Evolutionary conservation across 2,888 invertebrate genomes (phyloP).

Genomic region (Hipparchia semele): DNA sequence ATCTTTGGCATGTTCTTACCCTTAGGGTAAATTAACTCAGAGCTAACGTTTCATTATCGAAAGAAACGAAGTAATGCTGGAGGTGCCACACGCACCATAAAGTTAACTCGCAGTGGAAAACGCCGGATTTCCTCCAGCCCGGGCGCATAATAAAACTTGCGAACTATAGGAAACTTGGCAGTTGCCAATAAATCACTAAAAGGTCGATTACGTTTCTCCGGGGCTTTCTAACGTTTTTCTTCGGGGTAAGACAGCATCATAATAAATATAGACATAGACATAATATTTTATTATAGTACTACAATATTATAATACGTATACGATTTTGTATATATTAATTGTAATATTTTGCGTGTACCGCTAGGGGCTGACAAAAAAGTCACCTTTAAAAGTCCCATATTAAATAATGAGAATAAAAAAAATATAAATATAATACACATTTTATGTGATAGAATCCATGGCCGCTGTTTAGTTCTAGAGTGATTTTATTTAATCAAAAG

Average conservation of each 20-base stretch:
- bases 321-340: too few species aligned
- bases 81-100: constrained; percentile 63
- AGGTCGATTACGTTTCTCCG: constrained; percentile 66
- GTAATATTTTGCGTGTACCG: too few species aligned
- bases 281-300: neutral
- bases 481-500: too few species aligned
- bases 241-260: constrained; percentile 18
- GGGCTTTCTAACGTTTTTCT: constrained; percentile 48
- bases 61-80: constrained; percentile 3
- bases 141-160: constrained; percentile 70
- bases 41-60: neutral
- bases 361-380: too few species aligned
- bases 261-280: neutral
- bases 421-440: too few species aligned
- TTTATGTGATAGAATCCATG: too few species aligned
- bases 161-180: constrained; percentile 56
- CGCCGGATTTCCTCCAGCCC: constrained; percentile 58
- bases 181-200: constrained; percentile 70
- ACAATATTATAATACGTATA: neutral
- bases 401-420: too few species aligned
- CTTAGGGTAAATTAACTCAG: too few species aligned
- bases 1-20: too few species aligned
- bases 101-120: constrained; percentile 60
- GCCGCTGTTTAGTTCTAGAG: too few species aligned
- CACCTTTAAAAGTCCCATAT: too few species aligned